Evolutionary conservation across 2,797 vertebrate genomes (phyloP), one percentile per base, ranked within the genome.

Genomic region (Odontamblyopus rebecca): DNA sequence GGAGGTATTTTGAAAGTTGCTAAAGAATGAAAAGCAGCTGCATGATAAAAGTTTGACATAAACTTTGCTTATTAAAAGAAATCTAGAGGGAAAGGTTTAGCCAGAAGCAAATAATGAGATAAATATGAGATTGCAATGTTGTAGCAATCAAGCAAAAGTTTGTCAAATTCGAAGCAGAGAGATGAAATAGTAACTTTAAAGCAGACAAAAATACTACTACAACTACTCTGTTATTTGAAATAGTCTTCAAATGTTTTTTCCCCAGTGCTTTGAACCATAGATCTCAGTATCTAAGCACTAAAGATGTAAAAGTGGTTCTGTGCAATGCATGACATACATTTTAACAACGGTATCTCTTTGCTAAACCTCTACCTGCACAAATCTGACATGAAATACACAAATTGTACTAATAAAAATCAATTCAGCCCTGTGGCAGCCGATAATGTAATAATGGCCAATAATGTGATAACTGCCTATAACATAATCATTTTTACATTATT

Each of bases 21-120:
- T 71, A 29, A 44, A 41, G 3, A 44, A 16, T 0, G 18, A 66
- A 29, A 67, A 61, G 16, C 54, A 50, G 1, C 15, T 57, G 48
- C 50, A 51, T 15, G 15, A 32, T 61, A 38, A 73, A 79, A 72
- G 7, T 38, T 38, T 38, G 35, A 38, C 9, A 38, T 7, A 9
- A 38, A 70, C 38, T 67, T 74, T 75, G 66, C 13, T 73, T 63
- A 61, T 69, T 48, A 41, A 73, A 71, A 3, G 15, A 1, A 78
- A 63, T 69, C 67, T 35, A 23, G 19, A 5, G 35, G 35, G 61
- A 44, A 44, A 44, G 26, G 54, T 23, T 26, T 12, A 32, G 61
- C 61, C 61, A 13, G 61, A 41, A 63, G 61, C n/a, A 63, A 41
- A 26, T 44, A 15, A 7, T 62, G 32, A 62, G n/a, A 11, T 23